Percentiles rank a stretch among this genome's conserved stretches.
Evolutionary conservation across 2,797 vertebrate genomes (phyloP).

Genomic region (Naso thynnoides): DNA sequence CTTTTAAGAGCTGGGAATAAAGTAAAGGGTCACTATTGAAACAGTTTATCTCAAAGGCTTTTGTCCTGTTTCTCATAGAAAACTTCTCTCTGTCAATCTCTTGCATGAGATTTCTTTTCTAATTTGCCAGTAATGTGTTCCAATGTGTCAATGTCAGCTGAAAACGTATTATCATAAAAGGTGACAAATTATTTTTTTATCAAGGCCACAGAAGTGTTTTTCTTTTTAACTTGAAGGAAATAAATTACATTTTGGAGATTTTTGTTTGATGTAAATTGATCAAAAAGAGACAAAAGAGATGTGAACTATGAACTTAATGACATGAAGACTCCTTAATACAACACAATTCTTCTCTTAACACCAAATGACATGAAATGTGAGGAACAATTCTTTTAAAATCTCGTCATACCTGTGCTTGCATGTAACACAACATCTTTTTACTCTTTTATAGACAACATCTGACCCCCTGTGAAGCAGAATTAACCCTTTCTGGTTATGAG

Average conservation of each 20-base stretch:
- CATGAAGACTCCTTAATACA: too few relatives aligned
- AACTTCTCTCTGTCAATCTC: background rate
- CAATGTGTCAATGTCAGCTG: background rate
- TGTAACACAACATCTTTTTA: background rate
- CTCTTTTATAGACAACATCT: constrained; percentile 83
- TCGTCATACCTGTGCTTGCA: too few relatives aligned
- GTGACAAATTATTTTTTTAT: background rate
- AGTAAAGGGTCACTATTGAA: background rate
- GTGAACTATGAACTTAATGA: too few relatives aligned
- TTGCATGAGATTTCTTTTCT: background rate
- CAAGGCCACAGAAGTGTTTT: background rate
- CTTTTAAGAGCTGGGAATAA: too few relatives aligned
- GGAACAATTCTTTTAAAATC: too few relatives aligned
- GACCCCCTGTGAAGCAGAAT: constrained; percentile 85
- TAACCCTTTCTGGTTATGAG: constrained; percentile 78
- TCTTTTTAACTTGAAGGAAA: background rate
- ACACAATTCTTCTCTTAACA: too few relatives aligned
- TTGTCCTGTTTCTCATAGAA: background rate
- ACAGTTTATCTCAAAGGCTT: background rate
- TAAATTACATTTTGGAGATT: background rate
- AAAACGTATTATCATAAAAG: background rate
- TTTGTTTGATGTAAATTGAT: background rate
- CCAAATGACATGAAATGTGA: too few relatives aligned
- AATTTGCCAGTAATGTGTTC: background rate
- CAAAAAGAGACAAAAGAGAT: background rate